phyloP scores from a whole-genome alignment of 2,888 invertebrate genomes.

The Strigamia maritima region DNA sequence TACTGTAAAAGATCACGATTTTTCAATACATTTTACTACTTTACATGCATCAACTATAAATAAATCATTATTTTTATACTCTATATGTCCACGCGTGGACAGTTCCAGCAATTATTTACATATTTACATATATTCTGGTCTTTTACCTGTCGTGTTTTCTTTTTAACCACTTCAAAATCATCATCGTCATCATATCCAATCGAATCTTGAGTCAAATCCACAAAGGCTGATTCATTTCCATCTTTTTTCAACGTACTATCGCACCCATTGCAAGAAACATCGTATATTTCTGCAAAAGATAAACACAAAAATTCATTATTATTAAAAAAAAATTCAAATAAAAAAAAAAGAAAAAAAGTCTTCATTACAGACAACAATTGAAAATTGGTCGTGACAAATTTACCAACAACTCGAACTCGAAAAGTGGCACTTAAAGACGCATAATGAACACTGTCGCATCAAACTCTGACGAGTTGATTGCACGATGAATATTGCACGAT shows the following conservation, averaged over 20 bases:
- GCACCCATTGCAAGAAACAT: neutral
- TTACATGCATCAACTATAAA: too few species aligned
- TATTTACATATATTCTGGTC: too few species aligned
- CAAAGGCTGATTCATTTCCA: neutral
- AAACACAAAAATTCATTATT: neutral
- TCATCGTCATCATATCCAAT: neutral
- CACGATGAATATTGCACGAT: slow-evolving; percentile 27
- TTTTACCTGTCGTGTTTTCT: neutral
- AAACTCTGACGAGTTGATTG: slow-evolving; percentile 4
- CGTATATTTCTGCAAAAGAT: neutral
- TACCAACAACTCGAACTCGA: neutral
- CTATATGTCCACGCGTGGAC: too few species aligned
- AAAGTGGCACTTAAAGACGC: slow-evolving; percentile 17
- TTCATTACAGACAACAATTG: neutral
- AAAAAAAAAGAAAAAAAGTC: neutral
- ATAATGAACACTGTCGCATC: neutral
- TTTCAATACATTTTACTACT: too few species aligned
- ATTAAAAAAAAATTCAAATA: neutral
- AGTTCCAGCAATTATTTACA: too few species aligned
- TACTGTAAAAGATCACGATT: too few species aligned
- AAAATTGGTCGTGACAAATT: slow-evolving; percentile 21
- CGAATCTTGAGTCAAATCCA: neutral
- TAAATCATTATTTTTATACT: too few species aligned
- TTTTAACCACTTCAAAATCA: neutral
- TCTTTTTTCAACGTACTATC: neutral